These are phyloP conservation scores for Limnephilus auricula DNA, from an alignment of 2,888 invertebrate species.

Conservation along the genomic window DNA sequence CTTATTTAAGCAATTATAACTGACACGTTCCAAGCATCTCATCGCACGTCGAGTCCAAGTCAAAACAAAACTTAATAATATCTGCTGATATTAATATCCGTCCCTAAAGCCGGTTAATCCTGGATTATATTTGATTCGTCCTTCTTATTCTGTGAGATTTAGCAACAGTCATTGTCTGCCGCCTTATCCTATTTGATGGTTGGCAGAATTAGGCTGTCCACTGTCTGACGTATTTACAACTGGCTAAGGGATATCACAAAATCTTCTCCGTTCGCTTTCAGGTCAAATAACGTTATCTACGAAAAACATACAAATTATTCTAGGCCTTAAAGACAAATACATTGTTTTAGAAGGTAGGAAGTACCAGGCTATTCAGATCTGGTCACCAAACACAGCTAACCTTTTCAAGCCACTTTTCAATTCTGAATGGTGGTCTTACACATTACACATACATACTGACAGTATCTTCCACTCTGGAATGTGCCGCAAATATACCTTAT, in stretches of 20 bases:
- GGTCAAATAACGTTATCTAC: too few relatives aligned
- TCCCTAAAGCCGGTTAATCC: not conserved
- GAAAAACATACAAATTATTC: too few relatives aligned
- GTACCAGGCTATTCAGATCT: too few relatives aligned
- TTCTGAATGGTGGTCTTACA: too few relatives aligned
- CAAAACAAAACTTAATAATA: not conserved
- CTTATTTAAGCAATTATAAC: not conserved
- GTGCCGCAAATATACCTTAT: too few relatives aligned
- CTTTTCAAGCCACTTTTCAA: too few relatives aligned
- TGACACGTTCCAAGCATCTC: not conserved
- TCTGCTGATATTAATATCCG: not conserved
- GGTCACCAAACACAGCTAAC: too few relatives aligned
- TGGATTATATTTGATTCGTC: not conserved
- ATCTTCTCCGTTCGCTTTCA: not conserved
- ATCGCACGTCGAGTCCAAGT: not conserved
- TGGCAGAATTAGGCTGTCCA: not conserved
- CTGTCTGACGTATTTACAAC: not conserved
- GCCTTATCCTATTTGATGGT: not conserved
- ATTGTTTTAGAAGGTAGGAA: too few relatives aligned
- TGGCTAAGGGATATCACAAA: not conserved
- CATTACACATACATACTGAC: too few relatives aligned
- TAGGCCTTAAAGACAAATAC: too few relatives aligned
- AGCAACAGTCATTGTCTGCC: not conserved
- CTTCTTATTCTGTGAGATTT: not conserved
- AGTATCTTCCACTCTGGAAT: too few relatives aligned